phyloP scores from a whole-genome alignment of 2,888 invertebrate genomes.

The Boloria euphrosyne region DNA sequence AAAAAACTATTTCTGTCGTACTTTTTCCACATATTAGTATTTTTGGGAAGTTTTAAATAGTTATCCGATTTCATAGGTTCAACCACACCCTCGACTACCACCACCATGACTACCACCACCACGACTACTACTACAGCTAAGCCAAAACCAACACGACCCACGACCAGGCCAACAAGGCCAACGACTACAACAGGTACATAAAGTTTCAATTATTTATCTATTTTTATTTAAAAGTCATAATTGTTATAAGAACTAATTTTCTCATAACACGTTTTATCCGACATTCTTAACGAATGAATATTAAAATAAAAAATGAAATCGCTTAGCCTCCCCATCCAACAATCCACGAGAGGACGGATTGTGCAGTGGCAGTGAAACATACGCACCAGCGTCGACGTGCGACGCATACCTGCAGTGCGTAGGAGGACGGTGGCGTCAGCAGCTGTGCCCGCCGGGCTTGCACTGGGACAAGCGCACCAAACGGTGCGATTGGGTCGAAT shows the following conservation, averaged over 20 bases:
- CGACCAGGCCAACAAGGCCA: slow-evolving; percentile 53
- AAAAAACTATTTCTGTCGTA: no score
- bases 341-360: slow-evolving; percentile 48
- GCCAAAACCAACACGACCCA: slow-evolving; percentile 59
- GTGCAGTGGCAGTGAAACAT: slow-evolving; percentile 55
- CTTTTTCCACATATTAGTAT: no score
- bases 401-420: slow-evolving; percentile 89
- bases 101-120: slow-evolving; percentile 55
- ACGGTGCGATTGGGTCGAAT: slow-evolving; percentile 91
- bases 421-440: slow-evolving; percentile 85
- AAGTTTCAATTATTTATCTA: slow-evolving; percentile 11
- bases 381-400: slow-evolving; percentile 85
- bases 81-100: slow-evolving; percentile 52
- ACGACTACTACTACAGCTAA: slow-evolving; percentile 10
- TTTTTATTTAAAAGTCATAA: not conserved
- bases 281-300: not conserved
- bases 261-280: no score
- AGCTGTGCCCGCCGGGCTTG: slow-evolving; percentile 89
- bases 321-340: slow-evolving; percentile 19
- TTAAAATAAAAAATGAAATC: not conserved
- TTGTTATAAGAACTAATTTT: no score
- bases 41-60: no score
- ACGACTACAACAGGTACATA: slow-evolving; percentile 47
- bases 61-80: slow-evolving; percentile 39
- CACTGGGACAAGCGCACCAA: slow-evolving; percentile 89